Percentiles rank a stretch among this genome's conserved stretches.
phyloP scores from a whole-genome alignment of 2,113 vertebrate species.

The Pipra filicauda region DNA sequence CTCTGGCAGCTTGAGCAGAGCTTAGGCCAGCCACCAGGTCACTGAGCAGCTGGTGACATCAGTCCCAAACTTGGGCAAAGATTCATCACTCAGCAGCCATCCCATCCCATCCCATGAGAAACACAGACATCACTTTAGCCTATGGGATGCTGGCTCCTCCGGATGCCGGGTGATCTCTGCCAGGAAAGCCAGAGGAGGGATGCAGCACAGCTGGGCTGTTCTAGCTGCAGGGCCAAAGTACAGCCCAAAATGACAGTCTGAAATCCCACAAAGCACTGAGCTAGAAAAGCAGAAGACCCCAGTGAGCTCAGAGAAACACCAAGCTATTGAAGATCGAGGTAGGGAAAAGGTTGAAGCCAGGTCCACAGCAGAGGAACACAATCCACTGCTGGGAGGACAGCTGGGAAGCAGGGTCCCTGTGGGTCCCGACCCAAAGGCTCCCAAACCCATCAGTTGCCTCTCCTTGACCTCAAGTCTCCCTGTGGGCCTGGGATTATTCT shows the following conservation, averaged over 20 bases:
- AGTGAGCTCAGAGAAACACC: background rate
- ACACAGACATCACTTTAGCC: background rate
- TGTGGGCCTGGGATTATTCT: background rate
- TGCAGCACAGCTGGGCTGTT: background rate
- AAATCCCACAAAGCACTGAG: background rate
- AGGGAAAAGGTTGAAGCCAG: background rate
- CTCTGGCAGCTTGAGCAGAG: background rate
- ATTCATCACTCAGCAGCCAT: background rate
- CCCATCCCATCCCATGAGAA: background rate
- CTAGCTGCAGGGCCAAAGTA: background rate
- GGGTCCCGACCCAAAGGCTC: background rate
- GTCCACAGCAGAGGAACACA: background rate
- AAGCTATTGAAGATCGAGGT: background rate
- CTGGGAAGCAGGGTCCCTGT: background rate
- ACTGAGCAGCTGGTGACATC: background rate
- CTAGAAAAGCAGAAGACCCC: background rate
- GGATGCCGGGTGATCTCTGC: conserved; percentile 2
- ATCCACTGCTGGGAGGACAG: background rate
- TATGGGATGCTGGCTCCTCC: rapidly evolving
- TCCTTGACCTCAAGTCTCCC: background rate
- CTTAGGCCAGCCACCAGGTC: background rate
- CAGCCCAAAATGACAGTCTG: background rate
- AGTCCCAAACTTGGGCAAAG: background rate
- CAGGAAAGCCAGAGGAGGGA: background rate
- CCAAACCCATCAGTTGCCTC: background rate